Conservation (phyloP, 1,140 invertebrate genomes). For the Drosophila busckii region DNA sequence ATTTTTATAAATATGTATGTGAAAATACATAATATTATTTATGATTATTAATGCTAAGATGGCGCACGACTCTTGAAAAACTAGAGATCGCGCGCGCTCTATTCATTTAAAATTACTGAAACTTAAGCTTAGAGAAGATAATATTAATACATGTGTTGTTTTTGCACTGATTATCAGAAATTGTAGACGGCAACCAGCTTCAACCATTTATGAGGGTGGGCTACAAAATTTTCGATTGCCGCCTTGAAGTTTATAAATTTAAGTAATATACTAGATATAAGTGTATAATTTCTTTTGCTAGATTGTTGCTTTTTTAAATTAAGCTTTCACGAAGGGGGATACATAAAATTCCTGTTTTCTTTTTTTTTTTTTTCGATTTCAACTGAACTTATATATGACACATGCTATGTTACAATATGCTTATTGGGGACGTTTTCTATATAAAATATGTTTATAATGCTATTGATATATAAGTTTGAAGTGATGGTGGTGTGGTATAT, state of each 20-base stretch:
- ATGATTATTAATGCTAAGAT: conserved; percentile 47
- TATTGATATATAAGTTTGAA: conserved; percentile 48
- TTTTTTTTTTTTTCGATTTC: conserved; percentile 8
- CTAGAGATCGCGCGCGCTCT: conserved; percentile 39
- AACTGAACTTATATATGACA: conserved; percentile 11
- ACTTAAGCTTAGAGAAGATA: conserved; percentile 63
- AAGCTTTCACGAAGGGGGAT: too few species aligned
- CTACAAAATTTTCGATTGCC: conserved; percentile 23
- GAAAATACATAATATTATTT: conserved; percentile 23
- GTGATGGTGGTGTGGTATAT: conserved; percentile 32
- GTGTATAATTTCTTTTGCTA: too few species aligned
- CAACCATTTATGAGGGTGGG: neutral
- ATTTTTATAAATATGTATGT: conserved; percentile 13
- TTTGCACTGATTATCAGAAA: conserved; percentile 71
- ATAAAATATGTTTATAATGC: conserved; percentile 50
- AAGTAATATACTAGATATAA: too few species aligned
- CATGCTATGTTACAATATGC: conserved; percentile 51
- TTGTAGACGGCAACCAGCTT: conserved; percentile 33
- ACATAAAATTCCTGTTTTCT: too few species aligned
- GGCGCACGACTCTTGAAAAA: conserved; percentile 39
- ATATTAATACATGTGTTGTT: conserved; percentile 56
- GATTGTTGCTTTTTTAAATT: too few species aligned
- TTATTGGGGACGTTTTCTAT: conserved; percentile 39
- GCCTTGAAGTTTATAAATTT: conserved; percentile 48
- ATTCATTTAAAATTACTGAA: conserved; percentile 58